These are phyloP conservation scores for Drosophila neonasuta DNA, from an alignment of 2,888 invertebrate genomes.

Conservation along the genomic window DNA sequence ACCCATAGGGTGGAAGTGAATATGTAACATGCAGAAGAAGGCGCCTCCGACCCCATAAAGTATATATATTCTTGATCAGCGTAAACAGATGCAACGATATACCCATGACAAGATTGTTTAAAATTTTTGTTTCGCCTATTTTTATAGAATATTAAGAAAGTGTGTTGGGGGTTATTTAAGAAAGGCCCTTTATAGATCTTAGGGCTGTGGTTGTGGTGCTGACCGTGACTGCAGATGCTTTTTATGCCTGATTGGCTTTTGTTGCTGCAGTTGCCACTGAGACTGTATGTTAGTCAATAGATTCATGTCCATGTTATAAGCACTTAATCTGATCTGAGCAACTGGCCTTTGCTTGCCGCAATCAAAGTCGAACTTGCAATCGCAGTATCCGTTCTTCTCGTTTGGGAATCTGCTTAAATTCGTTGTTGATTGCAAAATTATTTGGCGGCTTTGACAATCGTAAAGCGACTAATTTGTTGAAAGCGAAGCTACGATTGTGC, in stretches of 20 bases:
- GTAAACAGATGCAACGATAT: too few relatives aligned
- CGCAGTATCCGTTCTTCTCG: slow-evolving; percentile 16
- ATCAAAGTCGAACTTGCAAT: neutral
- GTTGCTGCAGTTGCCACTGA: slow-evolving; percentile 20
- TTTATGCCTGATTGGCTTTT: slow-evolving; percentile 28
- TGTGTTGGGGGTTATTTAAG: slow-evolving; percentile 55
- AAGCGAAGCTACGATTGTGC: slow-evolving; percentile 37
- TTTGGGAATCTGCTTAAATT: slow-evolving; percentile 10
- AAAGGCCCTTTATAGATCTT: slow-evolving; percentile 47
- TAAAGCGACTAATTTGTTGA: slow-evolving; percentile 63
- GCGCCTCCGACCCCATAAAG: too few relatives aligned
- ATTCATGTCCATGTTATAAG: slow-evolving; percentile 78
- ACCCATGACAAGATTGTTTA: too few relatives aligned
- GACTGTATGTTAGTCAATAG: slow-evolving; percentile 68
- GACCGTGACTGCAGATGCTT: slow-evolving; percentile 27
- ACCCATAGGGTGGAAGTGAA: too few relatives aligned
- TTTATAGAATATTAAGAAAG: neutral
- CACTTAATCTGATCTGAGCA: slow-evolving; percentile 70
- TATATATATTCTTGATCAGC: too few relatives aligned
- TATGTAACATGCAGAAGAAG: too few relatives aligned
- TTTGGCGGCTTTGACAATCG: slow-evolving; percentile 60
- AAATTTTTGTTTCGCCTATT: too few relatives aligned
- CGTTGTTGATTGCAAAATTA: slow-evolving; percentile 50
- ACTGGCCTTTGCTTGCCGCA: slow-evolving; percentile 66
- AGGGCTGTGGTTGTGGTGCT: slow-evolving; percentile 17